These are phyloP conservation scores for Puma concolor DNA, from an alignment of 2,113 vertebrate species.

Conservation along the genomic window DNA sequence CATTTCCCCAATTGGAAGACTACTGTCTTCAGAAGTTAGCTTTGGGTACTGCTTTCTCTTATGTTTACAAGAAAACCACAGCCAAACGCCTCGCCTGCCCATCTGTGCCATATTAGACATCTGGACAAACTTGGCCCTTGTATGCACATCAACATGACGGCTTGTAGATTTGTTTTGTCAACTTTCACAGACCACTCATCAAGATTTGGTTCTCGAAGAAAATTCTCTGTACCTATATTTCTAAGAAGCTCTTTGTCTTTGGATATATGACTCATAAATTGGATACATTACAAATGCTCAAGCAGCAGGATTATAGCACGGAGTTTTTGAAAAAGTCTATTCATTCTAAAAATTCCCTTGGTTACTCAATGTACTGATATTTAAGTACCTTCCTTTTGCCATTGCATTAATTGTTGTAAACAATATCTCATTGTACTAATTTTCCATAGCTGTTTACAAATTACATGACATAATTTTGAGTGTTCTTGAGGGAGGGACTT, in stretches of 20 bases:
- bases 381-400: neutral
- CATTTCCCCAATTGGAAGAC: constrained; percentile 57
- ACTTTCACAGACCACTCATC: constrained; percentile 53
- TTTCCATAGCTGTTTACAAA: neutral
- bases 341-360: neutral
- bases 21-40: constrained; percentile 73
- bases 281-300: neutral
- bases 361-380: neutral
- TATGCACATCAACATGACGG: constrained; percentile 42
- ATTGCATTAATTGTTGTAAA: neutral
- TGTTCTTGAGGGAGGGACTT: neutral
- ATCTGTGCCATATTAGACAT: constrained; percentile 81
- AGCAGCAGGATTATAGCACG: neutral
- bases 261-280: neutral
- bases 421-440: neutral
- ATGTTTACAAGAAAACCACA: constrained; percentile 70
- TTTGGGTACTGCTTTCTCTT: constrained; percentile 72
- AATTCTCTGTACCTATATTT: constrained; percentile 48
- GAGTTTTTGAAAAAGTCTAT: neutral
- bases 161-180: constrained; percentile 74
- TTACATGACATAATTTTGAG: neutral
- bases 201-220: constrained; percentile 55
- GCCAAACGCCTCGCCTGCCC: constrained; percentile 74
- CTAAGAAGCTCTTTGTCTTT: constrained; percentile 27
- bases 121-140: constrained; percentile 73